Percentiles rank a stretch among this genome's conserved stretches.
Conservation (phyloP, 1,140 invertebrate genomes). For the Caenorhabditis tropicalis region DNA sequence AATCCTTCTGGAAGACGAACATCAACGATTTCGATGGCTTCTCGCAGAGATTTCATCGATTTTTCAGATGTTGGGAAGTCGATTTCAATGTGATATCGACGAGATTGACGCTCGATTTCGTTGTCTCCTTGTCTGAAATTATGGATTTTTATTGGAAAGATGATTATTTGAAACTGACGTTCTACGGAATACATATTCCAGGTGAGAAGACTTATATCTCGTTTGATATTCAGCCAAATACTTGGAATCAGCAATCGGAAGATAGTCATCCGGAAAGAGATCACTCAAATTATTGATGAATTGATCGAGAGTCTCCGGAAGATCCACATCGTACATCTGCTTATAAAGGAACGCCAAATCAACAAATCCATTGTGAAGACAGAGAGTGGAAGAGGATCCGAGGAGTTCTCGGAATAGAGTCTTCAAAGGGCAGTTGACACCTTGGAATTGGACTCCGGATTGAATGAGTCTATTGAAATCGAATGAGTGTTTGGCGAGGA, state of each 20-base stretch:
- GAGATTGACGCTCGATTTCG: slow-evolving; percentile 28
- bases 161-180: neutral
- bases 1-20: slow-evolving; percentile 36
- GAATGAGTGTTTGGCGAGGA: slow-evolving; percentile 51
- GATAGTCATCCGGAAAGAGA: slow-evolving; percentile 8
- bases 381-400: slow-evolving; percentile 52
- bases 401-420: slow-evolving; percentile 55
- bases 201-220: slow-evolving; percentile 52
- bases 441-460: slow-evolving; percentile 20
- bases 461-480: slow-evolving; percentile 49
- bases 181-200: slow-evolving; percentile 66
- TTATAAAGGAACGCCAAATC: slow-evolving; percentile 63
- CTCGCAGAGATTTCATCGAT: neutral
- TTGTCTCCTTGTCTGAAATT: slow-evolving; percentile 57
- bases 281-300: slow-evolving; percentile 40
- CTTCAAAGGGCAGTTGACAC: slow-evolving; percentile 3
- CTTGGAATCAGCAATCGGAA: slow-evolving; percentile 60
- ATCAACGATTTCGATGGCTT: slow-evolving; percentile 8
- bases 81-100: slow-evolving; percentile 49
- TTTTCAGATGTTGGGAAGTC: slow-evolving; percentile 49
- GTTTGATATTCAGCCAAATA: slow-evolving; percentile 57
- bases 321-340: slow-evolving; percentile 58
- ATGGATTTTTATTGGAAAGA: neutral
- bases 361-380: slow-evolving; percentile 62
- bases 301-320: slow-evolving; percentile 52